A percentile compares a stretch with the other conserved stretches of the same genome.
phyloP scores from a whole-genome alignment of 2,888 invertebrate species.

The Rhagonycha lutea region DNA sequence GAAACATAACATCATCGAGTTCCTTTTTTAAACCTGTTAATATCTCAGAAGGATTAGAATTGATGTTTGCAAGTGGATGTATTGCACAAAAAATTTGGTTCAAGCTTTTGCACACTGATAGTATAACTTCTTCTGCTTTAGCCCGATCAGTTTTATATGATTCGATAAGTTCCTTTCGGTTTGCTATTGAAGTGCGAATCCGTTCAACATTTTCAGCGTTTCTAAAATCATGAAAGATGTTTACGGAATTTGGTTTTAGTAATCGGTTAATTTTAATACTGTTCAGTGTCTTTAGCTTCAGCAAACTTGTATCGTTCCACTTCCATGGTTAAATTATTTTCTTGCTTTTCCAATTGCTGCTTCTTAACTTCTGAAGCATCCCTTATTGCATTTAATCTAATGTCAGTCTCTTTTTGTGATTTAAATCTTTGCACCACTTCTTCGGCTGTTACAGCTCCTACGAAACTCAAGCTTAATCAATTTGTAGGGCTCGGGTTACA shows the following conservation, averaged over 20 bases:
- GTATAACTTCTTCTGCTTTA: conserved; percentile 39
- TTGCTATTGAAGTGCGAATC: conserved; percentile 63
- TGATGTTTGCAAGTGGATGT: conserved; percentile 20
- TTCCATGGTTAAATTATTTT: conserved; percentile 68
- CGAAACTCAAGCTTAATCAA: conserved; percentile 7
- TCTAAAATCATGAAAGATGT: conserved; percentile 54
- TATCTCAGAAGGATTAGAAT: conserved; percentile 2
- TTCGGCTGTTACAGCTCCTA: conserved; percentile 73
- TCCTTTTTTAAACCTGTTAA: conserved; percentile 10
- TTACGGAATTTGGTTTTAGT: neutral
- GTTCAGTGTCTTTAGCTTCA: conserved; percentile 79
- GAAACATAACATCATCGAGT: conserved; percentile 12
- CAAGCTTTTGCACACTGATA: conserved; percentile 33
- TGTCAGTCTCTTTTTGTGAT: conserved; percentile 73
- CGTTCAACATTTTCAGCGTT: conserved; percentile 73
- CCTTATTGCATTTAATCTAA: conserved; percentile 71
- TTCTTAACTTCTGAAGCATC: conserved; percentile 77
- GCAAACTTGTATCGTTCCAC: conserved; percentile 79
- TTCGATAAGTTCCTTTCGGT: conserved; percentile 55
- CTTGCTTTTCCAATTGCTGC: conserved; percentile 66
- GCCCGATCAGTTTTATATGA: conserved; percentile 50
- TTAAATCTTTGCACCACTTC: conserved; percentile 76
- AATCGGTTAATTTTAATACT: conserved; percentile 60
- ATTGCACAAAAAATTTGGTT: conserved; percentile 32
- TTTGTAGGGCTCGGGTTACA: neutral